A percentile compares a stretch with the other conserved stretches of the same genome.
Evolutionary conservation across 1,140 invertebrate species (phyloP).

Genomic region (Ceratina calcarata): DNA sequence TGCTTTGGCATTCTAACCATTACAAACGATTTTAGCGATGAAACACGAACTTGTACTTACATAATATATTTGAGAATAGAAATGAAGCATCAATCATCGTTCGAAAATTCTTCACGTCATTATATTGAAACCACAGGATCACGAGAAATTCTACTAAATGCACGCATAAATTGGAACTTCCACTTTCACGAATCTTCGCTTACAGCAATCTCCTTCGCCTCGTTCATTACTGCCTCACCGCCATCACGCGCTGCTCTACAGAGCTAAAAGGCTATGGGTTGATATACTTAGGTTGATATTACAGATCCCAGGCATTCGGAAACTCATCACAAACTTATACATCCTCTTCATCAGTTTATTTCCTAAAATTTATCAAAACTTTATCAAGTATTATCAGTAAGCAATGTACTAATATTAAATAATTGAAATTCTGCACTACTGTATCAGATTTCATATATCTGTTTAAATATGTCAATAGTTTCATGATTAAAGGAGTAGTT

Average conservation of each 20-base stretch:
- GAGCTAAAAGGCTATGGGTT: conserved; percentile 30
- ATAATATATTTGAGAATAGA: conserved; percentile 44
- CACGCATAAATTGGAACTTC: conserved; percentile 36
- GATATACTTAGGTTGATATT: conserved; percentile 20
- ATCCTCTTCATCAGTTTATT: too few species aligned
- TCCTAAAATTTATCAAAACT: too few species aligned
- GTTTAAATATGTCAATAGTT: too few species aligned
- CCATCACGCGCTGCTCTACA: conserved; percentile 7
- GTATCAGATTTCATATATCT: too few species aligned
- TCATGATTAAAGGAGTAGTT: too few species aligned
- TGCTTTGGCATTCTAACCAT: conserved; percentile 54
- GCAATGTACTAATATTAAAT: too few species aligned
- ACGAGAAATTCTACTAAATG: conserved; percentile 7
- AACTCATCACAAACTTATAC: conserved; percentile 20
- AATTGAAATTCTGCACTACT: too few species aligned
- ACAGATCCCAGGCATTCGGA: conserved; percentile 14
- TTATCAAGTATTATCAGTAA: too few species aligned
- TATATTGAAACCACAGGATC: conserved; percentile 4
- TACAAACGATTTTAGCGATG: conserved; percentile 30
- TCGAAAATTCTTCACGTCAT: conserved; percentile 39
- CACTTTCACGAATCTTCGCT: conserved; percentile 26
- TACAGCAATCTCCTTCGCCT: conserved; percentile 37
- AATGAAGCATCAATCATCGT: conserved; percentile 33
- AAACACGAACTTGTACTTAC: conserved; percentile 39
- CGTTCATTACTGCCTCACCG: conserved; percentile 54